A percentile compares a stretch with the other conserved stretches of the same genome.
These are phyloP conservation scores for Eupithecia vulgata DNA, from an alignment of 2,888 invertebrate genomes.

Conservation along the genomic window DNA sequence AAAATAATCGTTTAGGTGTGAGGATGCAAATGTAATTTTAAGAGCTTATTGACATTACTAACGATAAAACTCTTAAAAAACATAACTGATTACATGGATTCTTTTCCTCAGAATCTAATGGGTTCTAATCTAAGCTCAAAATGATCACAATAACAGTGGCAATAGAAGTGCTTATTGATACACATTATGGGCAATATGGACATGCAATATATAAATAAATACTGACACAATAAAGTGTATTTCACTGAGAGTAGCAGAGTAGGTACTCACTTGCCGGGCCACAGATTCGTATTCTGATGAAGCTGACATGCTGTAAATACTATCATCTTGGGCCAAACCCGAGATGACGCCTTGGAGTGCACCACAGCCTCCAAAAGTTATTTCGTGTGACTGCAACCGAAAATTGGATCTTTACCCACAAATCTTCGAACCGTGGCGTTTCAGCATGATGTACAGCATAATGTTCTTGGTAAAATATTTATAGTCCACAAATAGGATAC, in stretches of 20 bases:
- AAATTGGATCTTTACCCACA: conserved; percentile 75
- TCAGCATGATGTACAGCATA: conserved; percentile 67
- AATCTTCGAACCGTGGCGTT: conserved; percentile 66
- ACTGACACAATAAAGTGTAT: conserved; percentile 10
- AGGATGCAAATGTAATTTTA: not conserved
- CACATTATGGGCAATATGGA: conserved; percentile 28
- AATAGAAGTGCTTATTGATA: not conserved
- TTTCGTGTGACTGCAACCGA: conserved; percentile 81
- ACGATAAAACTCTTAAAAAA: not conserved
- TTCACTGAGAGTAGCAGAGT: conserved; percentile 25
- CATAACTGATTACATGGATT: not conserved
- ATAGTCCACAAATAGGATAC: conserved; percentile 77
- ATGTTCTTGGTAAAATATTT: conserved; percentile 77
- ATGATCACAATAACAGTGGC: not conserved
- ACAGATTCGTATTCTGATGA: conserved; percentile 80
- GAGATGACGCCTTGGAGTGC: conserved; percentile 80
- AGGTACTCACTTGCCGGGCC: conserved; percentile 81
- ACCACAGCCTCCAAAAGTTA: conserved; percentile 76
- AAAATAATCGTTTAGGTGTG: not conserved
- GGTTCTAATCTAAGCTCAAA: not conserved
- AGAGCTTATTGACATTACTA: not conserved
- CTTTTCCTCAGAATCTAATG: not conserved
- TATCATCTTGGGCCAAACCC: conserved; percentile 83
- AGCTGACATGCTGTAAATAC: conserved; percentile 82
- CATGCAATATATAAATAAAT: conserved; percentile 6